Evolutionary conservation across 2,797 vertebrate genomes (phyloP), one percentile per base, ranked within the genome.

Genomic region (Myotis planiceps): DNA sequence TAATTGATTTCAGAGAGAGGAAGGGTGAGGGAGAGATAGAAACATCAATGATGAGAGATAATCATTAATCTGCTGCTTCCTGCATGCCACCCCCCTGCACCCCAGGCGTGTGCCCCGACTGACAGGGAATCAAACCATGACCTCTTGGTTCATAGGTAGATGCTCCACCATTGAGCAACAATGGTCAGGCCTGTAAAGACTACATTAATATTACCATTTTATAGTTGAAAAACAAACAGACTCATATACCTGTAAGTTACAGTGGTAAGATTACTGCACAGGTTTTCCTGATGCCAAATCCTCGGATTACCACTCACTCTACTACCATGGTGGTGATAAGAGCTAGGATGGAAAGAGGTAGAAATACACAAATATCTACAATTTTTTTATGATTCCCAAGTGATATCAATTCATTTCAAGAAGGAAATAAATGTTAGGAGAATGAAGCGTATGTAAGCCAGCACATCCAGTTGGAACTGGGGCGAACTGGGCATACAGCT

Each of bases 191-290:
- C 58, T 29, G 4, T 19, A 68, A 72, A 85, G 5, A 5, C 13
- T 90, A 2, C 60, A 55, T 55, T 94, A 79, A 68, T 39, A 84
- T n/a, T 60, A 18, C 66, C 29, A 92, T 89, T 93, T 94, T 74
- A 90, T 5, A 93, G 49, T 58, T 53, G 58, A 89, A 94, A 94
- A 92, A 72, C 5, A 92, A 93, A 74, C 12, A 29, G 34, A 58
- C 12, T 75, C 21, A 82, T 10, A 21, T 2, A 47, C 42, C 18
- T 82, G 0, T 58, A 51, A 66, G 49, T 72, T 55, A 84, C 13
- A 39, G 47, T 34, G 19, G 12, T 37, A 27, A 21, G 23, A 69
- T 60, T 88, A 76, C 60, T 53, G 74, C 0, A 37, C 39, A 80
- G 19, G 12, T 32, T 29, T 83, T 6, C 2, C 23, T 63, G 60